These are phyloP conservation scores for Octodon degus DNA, from an alignment of 2,113 vertebrate species.

Conservation along the genomic window DNA sequence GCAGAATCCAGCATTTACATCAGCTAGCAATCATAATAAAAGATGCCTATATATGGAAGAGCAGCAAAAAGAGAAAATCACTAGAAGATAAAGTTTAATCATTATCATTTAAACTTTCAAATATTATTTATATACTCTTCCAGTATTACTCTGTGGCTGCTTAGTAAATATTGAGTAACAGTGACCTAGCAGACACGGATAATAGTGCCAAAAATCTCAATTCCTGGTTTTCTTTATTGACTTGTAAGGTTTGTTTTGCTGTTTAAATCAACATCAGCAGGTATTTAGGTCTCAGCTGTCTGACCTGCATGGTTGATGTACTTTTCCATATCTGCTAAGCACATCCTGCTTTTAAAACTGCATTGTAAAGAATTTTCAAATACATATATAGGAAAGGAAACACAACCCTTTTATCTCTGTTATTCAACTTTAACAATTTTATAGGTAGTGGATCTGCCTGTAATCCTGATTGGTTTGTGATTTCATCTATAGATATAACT, in stretches of 20 bases:
- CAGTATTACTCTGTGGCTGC: no score
- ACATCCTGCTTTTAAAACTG: neutral
- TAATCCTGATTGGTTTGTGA: neutral
- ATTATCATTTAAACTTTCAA: neutral
- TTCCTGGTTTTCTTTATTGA: no score
- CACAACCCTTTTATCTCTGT: neutral
- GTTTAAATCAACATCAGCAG: no score
- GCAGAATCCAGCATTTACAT: neutral
- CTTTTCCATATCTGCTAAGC: neutral
- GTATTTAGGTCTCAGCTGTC: no score
- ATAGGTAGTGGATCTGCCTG: no score
- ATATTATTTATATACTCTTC: no score
- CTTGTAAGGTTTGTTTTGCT: no score
- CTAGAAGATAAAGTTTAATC: conserved; percentile 17
- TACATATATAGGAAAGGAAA: neutral
- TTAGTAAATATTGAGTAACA: no score
- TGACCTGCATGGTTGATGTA: neutral
- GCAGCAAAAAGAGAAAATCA: conserved; percentile 31
- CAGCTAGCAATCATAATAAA: neutral
- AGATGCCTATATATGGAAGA: neutral
- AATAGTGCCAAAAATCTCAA: no score
- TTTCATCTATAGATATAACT: no score
- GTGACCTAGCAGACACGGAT: no score
- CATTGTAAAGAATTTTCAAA: neutral
- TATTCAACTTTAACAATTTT: neutral